These are phyloP conservation scores for Ceryle rudis DNA, from an alignment of 2,797 vertebrate species.

Conservation along the genomic window DNA sequence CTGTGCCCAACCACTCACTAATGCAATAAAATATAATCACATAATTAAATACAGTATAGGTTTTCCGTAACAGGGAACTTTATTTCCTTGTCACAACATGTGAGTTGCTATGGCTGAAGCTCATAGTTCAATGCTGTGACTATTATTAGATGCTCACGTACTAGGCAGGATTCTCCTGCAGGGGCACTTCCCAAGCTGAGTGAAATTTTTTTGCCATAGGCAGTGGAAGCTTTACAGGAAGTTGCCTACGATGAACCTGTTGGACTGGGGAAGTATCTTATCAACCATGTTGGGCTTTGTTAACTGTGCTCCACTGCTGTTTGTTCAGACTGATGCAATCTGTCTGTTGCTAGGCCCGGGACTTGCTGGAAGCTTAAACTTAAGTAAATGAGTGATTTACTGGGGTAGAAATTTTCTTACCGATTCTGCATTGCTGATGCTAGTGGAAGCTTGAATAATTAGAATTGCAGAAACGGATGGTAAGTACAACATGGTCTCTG, in stretches of 20 bases:
- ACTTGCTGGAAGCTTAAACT: not conserved
- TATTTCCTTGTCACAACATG: conserved; percentile 69
- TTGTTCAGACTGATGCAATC: not conserved
- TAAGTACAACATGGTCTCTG: not conserved
- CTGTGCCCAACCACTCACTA: conserved; percentile 57
- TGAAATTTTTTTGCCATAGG: not conserved
- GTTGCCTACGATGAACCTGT: conserved; percentile 10
- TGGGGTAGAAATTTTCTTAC: not conserved
- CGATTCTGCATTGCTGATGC: not conserved
- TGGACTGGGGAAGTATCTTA: not conserved
- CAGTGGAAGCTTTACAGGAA: conserved; percentile 42
- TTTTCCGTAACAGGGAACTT: conserved; percentile 76
- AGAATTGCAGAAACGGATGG: not conserved
- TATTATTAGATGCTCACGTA: not conserved
- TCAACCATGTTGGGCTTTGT: not conserved
- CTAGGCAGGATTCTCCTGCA: not conserved
- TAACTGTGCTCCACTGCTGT: not conserved
- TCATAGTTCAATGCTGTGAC: not conserved
- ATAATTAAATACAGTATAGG: conserved; percentile 77
- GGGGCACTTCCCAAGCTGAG: not conserved
- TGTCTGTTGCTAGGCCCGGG: not conserved
- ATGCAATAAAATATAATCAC: conserved; percentile 78
- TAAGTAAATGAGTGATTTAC: not conserved
- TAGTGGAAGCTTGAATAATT: not conserved
- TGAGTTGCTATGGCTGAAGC: conserved; percentile 52